phyloP scores from a whole-genome alignment of 2,888 invertebrate species.

The Erebia palarica region DNA sequence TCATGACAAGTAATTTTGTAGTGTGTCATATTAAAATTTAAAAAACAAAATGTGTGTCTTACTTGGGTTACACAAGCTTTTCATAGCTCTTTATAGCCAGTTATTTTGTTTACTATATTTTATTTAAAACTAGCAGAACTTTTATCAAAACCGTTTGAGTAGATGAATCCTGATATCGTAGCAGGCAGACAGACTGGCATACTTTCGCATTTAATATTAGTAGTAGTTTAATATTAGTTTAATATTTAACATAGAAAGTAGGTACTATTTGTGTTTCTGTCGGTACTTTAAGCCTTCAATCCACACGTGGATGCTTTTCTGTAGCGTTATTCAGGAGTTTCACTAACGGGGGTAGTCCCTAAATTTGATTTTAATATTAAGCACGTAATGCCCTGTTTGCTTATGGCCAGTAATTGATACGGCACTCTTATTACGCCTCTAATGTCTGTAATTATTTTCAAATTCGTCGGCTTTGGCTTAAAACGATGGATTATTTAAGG shows the following conservation, averaged over 20 bases:
- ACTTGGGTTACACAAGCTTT: too few relatives aligned
- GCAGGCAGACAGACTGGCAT: too few relatives aligned
- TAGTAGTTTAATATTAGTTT: too few relatives aligned
- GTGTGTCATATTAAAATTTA: too few relatives aligned
- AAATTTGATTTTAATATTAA: conserved; percentile 81
- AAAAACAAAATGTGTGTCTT: too few relatives aligned
- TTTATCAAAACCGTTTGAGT: too few relatives aligned
- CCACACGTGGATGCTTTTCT: conserved; percentile 49
- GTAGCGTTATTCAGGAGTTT: conserved; percentile 41
- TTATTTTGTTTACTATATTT: too few relatives aligned
- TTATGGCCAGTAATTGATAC: conserved; percentile 76
- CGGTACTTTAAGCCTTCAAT: conserved; percentile 49
- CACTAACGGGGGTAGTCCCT: conserved; percentile 59
- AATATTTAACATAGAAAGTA: too few relatives aligned
- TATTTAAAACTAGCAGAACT: too few relatives aligned
- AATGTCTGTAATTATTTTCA: conserved; percentile 80
- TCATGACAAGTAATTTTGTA: too few relatives aligned
- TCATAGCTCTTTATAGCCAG: too few relatives aligned
- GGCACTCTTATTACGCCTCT: conserved; percentile 70
- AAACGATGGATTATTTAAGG: conserved; percentile 63
- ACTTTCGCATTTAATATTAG: not conserved
- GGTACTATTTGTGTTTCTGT: conserved; percentile 42
- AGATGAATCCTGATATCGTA: too few relatives aligned
- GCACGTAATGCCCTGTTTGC: conserved; percentile 75
- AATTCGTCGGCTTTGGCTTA: conserved; percentile 72